Percentiles rank a stretch among this genome's conserved stretches.
Conservation (phyloP, 37 sponge, comb jelly and placozoan genomes). For the Ephydatia muelleri region DNA sequence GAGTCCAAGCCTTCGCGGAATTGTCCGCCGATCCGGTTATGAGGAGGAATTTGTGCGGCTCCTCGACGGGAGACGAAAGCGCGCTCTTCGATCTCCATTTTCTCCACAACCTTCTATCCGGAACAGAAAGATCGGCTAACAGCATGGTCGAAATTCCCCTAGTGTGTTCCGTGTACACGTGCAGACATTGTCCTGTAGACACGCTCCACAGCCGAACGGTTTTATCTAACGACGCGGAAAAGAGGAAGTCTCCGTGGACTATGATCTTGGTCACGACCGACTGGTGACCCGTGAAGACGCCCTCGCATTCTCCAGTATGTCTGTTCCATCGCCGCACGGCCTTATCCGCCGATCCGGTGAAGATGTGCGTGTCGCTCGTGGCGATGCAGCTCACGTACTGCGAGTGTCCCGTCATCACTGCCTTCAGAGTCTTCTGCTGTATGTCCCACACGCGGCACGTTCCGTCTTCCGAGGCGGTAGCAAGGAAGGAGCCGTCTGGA, state of each 20-base stretch:
- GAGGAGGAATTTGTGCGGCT: conserved; percentile 40
- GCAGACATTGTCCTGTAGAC: conserved; percentile 33
- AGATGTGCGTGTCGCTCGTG: conserved; percentile 31
- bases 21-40: conserved; percentile 62
- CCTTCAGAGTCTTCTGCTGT: conserved; percentile 8
- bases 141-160: conserved; percentile 43
- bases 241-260: conserved; percentile 30
- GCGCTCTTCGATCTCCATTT: conserved; percentile 19
- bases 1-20: conserved; percentile 49
- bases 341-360: conserved; percentile 64
- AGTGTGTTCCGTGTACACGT: conserved; percentile 44
- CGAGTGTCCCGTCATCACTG: conserved; percentile 54
- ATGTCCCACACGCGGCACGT: conserved; percentile 65
- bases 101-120: conserved; percentile 39
- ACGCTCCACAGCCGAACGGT: conserved; percentile 62
- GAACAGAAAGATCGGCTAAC: conserved; percentile 34
- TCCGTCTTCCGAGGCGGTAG: conserved; percentile 53
- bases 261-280: conserved; percentile 29
- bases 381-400: conserved; percentile 66
- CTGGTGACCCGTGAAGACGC: conserved; percentile 34
- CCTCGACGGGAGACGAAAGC: background rate
- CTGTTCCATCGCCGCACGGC: conserved; percentile 48
- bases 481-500: conserved; percentile 28
- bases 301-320: conserved; percentile 31
- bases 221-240: conserved; percentile 53